phyloP scores from a whole-genome alignment of 2,888 invertebrate genomes.

The Andrena bucephala region DNA sequence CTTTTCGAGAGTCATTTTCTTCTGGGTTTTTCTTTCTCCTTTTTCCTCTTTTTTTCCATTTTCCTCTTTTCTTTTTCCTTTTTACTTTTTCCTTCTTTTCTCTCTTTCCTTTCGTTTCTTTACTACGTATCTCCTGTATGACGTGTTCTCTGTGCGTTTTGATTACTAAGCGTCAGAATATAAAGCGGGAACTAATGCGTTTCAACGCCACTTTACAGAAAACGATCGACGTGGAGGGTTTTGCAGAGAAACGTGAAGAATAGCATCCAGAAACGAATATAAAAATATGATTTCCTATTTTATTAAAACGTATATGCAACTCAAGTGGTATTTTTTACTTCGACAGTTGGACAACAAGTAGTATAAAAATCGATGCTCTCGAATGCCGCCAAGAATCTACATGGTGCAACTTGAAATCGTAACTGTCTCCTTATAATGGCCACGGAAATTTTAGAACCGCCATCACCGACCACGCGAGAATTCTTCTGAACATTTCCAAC shows the following conservation, averaged over 20 bases:
- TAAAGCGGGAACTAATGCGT: neutral
- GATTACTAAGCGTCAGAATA: neutral
- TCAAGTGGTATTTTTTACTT: too few relatives aligned
- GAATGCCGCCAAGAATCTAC: too few relatives aligned
- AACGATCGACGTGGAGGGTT: neutral
- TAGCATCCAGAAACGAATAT: neutral
- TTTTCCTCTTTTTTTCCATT: neutral
- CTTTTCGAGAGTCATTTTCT: neutral
- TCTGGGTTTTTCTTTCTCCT: neutral
- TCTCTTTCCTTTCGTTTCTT: too few relatives aligned
- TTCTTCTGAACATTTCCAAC: neutral
- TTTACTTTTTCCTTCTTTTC: neutral
- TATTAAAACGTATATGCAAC: too few relatives aligned
- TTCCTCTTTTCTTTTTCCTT: neutral
- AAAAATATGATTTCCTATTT: neutral
- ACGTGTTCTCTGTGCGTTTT: constrained; percentile 6
- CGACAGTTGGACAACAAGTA: too few relatives aligned
- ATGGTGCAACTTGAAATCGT: too few relatives aligned
- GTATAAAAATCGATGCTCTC: too few relatives aligned
- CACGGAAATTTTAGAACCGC: neutral
- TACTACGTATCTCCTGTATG: constrained; percentile 1
- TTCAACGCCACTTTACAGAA: neutral
- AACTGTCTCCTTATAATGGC: neutral
- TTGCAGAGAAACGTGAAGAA: neutral
- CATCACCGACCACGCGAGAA: neutral